Base-by-base conservation (phyloP, 2,888 invertebrate species). In the Dicycla oo region DNA sequence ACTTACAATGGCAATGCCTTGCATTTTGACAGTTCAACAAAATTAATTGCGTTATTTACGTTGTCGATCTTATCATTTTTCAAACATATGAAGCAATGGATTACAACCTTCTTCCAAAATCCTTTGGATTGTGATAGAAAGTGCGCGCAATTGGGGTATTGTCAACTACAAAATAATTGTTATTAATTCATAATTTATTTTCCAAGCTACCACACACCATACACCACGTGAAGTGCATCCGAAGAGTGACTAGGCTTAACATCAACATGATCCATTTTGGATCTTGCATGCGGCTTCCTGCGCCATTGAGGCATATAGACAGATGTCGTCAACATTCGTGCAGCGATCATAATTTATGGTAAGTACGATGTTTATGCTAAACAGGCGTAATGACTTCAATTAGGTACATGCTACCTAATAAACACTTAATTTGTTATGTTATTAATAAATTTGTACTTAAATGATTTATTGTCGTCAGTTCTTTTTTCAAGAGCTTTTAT, bases 201-300 rank as follows among this genome's bases (percentile, higher is more conserved):
- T 38, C 30, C 15, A 60, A 57, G 26, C n/a, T 61, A 79, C n/a
- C n/a, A n/a, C n/a, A n/a, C n/a, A n/a, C n/a, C n/a, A n/a, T n/a
- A 63, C 65, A 63, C 34, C 47, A 57, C 15, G 57, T 67, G 63
- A 80, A 82, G 75, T 83, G 75, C 75, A 58, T 23, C 65, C 62
- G 81, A 49, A 45, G 84, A 80, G 53, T 71, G 70, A 75, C 62
- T 80, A 58, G 53, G 66, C 86, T 84, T 87, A 85, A 86, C 79
- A 82, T 87, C 86, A 86, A 87, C 88, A 86, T 73, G 86, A 86
- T 91, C 91, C 85, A 90, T 91, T 91, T 93, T 90, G 90, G 90
- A 90, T 87, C 88, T 85, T 83, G 89, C 89, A 90, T 88, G 90
- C 88, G 89, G 93, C 93, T 94, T 93, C 88, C 84, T 79, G 80